Percentiles rank a stretch among this genome's conserved stretches.
Conservation (phyloP, 2,797 vertebrate species). For the Borostomias antarcticus region DNA sequence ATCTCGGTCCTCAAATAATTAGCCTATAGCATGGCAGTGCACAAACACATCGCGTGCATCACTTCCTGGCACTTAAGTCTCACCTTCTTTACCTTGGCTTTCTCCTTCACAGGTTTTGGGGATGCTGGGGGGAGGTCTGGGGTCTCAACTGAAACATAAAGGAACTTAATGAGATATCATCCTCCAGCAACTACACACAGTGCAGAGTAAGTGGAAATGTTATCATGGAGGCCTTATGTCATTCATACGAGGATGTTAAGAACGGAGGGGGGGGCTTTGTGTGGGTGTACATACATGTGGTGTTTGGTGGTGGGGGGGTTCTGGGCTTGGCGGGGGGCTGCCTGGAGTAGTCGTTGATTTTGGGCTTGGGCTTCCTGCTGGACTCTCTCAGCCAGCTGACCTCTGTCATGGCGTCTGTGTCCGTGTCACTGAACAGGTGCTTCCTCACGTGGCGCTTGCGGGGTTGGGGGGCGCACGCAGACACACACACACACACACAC, state of each 20-base stretch:
- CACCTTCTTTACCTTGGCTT: slow-evolving; percentile 60
- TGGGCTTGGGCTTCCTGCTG: slow-evolving; percentile 78
- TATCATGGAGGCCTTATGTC: neutral
- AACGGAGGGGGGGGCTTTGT: neutral
- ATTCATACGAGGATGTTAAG: neutral
- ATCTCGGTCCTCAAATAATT: too few relatives aligned
- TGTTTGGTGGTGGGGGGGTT: slow-evolving; percentile 20
- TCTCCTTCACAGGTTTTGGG: slow-evolving; percentile 45
- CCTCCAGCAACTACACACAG: neutral
- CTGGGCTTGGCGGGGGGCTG: slow-evolving; percentile 54
- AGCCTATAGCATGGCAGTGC: too few relatives aligned
- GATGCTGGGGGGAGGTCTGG: slow-evolving; percentile 32
- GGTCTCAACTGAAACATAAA: slow-evolving; percentile 54
- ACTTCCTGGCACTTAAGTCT: slow-evolving; percentile 6
- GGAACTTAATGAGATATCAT: slow-evolving; percentile 3
- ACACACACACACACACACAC: neutral
- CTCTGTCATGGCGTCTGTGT: slow-evolving; percentile 81
- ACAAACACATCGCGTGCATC: too few relatives aligned
- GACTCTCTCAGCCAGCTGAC: slow-evolving; percentile 87
- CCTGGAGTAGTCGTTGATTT: slow-evolving; percentile 81
- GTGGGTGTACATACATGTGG: slow-evolving; percentile 55
- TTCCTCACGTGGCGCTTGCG: slow-evolving; percentile 68
- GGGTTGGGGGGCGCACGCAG: slow-evolving; percentile 39
- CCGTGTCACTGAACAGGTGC: slow-evolving; percentile 90
- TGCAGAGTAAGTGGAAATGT: neutral